Base-by-base conservation (phyloP, 2,797 vertebrate genomes). In the Pelodytes ibericus region DNA sequence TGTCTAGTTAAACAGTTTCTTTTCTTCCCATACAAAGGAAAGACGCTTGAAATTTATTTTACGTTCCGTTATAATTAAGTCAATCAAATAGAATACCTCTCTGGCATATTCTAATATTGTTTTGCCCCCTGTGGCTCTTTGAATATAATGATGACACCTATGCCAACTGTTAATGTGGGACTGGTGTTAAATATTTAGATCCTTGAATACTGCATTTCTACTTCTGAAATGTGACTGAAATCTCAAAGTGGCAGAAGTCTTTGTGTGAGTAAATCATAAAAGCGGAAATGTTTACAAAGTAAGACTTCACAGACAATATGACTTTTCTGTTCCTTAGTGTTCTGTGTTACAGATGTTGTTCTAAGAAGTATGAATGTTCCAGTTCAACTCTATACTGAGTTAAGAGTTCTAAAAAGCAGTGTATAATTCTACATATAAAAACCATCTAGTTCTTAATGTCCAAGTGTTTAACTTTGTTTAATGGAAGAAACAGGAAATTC, bases 181-280 rank as follows among this genome's bases (percentile, higher is more conserved):
- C 82, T 80, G 83, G 79, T 83, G 88, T 89, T 89, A 89, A 90
- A 87, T 89, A 88, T 90, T 89, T 89, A 89, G 82, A 88, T 65
- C 80, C 83, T 80, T 77, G 72, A 60, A 81, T 68, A 57, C 86
- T 81, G 81, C 84, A 82, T 88, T 86, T 84, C 81, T 79, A 69
- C 72, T 87, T 86, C 53, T 84, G 81, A 87, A 87, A 81, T 85
- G 81, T 49, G 82, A 84, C 79, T 83, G 75, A 74, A 61, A 80
- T 84, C 84, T 82, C 80, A 85, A 85, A 87, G 82, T 81, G 82
- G 82, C 86, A 71, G 77, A 82, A 80, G 29, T 78, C 61, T 84
- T 86, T 82, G 78, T 81, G 72, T 80, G 82, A 81, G 82, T 71
- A 78, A 82, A 74, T 65, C 69, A 68, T 58, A n/a, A 80, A 82